These are phyloP conservation scores for Nothocercus nigrocapillus DNA, from an alignment of 2,113 vertebrate species.

Conservation along the genomic window DNA sequence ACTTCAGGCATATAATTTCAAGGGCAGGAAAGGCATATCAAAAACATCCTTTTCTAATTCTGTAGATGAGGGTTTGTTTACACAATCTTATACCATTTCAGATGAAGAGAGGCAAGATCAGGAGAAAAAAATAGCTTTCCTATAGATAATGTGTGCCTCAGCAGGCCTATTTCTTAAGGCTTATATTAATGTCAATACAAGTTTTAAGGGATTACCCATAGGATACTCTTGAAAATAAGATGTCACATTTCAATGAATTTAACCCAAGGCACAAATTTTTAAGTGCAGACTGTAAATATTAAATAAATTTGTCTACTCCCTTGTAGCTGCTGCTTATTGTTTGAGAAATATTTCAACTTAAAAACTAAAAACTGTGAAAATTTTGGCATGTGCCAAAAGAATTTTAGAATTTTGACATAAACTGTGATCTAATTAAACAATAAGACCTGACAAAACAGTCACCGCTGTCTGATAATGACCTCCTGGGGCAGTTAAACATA, in stretches of 20 bases:
- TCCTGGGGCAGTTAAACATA: constrained; percentile 77
- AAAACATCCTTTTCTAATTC: constrained; percentile 55
- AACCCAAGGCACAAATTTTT: constrained; percentile 73
- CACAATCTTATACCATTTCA: constrained; percentile 36
- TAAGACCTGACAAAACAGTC: constrained; percentile 82
- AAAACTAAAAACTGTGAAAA: constrained; percentile 79
- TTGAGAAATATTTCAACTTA: constrained; percentile 75
- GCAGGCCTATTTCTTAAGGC: constrained; percentile 70
- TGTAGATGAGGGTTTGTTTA: constrained; percentile 69
- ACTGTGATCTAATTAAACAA: constrained; percentile 85
- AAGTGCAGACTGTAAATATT: constrained; percentile 72
- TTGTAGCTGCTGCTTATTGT: constrained; percentile 70
- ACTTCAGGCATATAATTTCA: constrained; percentile 51
- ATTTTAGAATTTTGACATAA: constrained; percentile 78
- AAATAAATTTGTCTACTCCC: constrained; percentile 73
- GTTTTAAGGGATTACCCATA: constrained; percentile 60
- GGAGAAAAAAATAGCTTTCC: constrained; percentile 43
- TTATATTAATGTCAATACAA: constrained; percentile 75
- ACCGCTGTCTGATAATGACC: constrained; percentile 78
- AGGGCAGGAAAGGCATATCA: constrained; percentile 55
- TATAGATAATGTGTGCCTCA: constrained; percentile 55
- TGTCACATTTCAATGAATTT: constrained; percentile 74
- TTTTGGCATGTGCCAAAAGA: constrained; percentile 81
- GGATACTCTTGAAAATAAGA: constrained; percentile 73
- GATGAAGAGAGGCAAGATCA: constrained; percentile 43